Evolutionary conservation across 2,888 invertebrate genomes (phyloP).

Genomic region (Neoitamus cyanurus): DNA sequence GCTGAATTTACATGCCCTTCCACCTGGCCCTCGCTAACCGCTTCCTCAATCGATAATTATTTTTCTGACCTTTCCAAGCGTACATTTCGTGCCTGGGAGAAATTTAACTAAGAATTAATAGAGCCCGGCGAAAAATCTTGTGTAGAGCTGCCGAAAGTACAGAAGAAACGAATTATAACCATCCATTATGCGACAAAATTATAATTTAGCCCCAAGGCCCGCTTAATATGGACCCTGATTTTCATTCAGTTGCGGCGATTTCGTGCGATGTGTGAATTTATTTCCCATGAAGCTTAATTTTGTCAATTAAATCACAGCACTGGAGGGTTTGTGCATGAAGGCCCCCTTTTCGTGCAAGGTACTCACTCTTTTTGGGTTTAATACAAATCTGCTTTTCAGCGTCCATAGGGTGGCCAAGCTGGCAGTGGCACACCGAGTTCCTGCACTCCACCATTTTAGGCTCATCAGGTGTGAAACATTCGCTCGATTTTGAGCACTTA

Average conservation of each 20-base stretch:
- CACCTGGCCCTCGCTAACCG: background rate
- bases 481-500: slow-evolving; percentile 60
- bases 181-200: slow-evolving; percentile 43
- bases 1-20: slow-evolving; percentile 20
- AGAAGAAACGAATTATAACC: background rate
- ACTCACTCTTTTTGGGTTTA: slow-evolving; percentile 48
- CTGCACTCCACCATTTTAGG: slow-evolving; percentile 63
- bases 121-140: background rate
- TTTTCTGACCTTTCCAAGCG: slow-evolving; percentile 28
- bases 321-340: background rate
- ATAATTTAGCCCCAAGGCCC: slow-evolving; percentile 18
- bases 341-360: background rate
- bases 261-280: slow-evolving; percentile 37
- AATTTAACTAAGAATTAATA: background rate
- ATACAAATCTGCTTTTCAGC: slow-evolving; percentile 48
- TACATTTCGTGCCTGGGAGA: background rate
- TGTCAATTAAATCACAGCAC: slow-evolving; percentile 24
- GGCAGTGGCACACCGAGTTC: slow-evolving; percentile 64
- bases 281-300: slow-evolving; percentile 30
- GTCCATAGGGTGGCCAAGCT: slow-evolving; percentile 56
- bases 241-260: background rate
- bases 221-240: slow-evolving; percentile 17
- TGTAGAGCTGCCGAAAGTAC: slow-evolving; percentile 19
- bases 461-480: slow-evolving; percentile 61
- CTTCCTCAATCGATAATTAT: slow-evolving; percentile 24